Conservation (phyloP, 1,140 invertebrate species). For the Augochlora pura region DNA sequence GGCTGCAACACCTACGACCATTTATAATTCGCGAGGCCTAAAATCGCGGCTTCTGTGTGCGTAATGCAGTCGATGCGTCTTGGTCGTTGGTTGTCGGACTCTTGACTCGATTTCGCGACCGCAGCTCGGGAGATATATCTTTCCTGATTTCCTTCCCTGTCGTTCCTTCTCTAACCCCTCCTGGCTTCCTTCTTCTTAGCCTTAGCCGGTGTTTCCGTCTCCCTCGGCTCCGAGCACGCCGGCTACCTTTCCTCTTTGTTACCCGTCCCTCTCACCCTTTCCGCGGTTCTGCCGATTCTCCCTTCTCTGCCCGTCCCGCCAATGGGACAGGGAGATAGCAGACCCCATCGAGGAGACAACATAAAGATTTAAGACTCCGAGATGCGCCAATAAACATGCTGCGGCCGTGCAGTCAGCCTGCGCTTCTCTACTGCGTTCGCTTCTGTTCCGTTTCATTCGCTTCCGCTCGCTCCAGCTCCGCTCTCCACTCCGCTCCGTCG, state of each 20-base stretch:
- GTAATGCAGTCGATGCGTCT: constrained; percentile 75
- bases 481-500: constrained; percentile 36
- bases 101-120: constrained; percentile 75
- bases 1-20: constrained; percentile 24
- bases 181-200: constrained; percentile 45
- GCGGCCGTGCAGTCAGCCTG: constrained; percentile 65
- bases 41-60: constrained; percentile 75
- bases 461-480: constrained; percentile 59
- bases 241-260: not conserved
- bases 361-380: constrained; percentile 80
- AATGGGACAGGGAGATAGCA: constrained; percentile 65
- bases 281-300: constrained; percentile 21
- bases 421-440: constrained; percentile 70
- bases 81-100: constrained; percentile 65
- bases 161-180: constrained; percentile 34
- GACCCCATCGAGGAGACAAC: constrained; percentile 78
- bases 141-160: constrained; percentile 64
- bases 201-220: constrained; percentile 21
- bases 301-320: constrained; percentile 34
- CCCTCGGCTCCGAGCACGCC: constrained; percentile 16
- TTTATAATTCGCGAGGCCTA: constrained; percentile 55
- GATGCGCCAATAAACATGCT: constrained; percentile 80
- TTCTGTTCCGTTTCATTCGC: constrained; percentile 76
- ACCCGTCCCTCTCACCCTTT: constrained; percentile 29
- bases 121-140: constrained; percentile 71